Evolutionary conservation across 64 coral and sea anemone species (phyloP), one percentile per base, ranked within the genome.

Genomic region (Hydrozoanthus tunicans): DNA sequence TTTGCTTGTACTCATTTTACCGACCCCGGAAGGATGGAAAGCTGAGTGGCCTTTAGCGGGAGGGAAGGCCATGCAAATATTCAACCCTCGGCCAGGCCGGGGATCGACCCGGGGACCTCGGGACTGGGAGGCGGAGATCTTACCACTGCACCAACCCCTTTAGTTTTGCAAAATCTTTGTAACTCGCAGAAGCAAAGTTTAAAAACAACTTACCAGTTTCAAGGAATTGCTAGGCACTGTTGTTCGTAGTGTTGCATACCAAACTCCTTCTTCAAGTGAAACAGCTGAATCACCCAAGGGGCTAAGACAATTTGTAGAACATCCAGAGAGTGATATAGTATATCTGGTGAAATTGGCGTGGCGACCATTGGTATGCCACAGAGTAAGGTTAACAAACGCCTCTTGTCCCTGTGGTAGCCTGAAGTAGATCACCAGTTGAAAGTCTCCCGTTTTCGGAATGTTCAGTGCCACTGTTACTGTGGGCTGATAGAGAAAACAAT

Each of bases 401-500:
- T 51, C 32, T 0, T 89, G 56, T 7, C 53, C 26, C 0, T 6
- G 62, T 25, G 78, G 43, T 3, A 82, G 70, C 58, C 12, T 75
- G 60, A 69, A 95, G 68, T 77, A 58, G 66, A 95, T 58, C 54
- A 90, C 69, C 27, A 95, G 43, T 14, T 15, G 59, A 66, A 82
- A 92, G 56, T 89, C 58, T 11, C 94, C 90, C 51, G 82, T 77
- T 59, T 92, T 66, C 11, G 94, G 77, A 9, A 95, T 95, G 3
- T 90, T 60, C 83, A 95, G 58, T 10, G 53, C 17, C 14, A 83
- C 83, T 9, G 78, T 60, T 57, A 95, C 51, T 0, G 15, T 76
- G 5, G 91, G 25, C 94, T 95, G 53, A 8, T 53, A 65, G 27
- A 80, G 23, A 81, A 90, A 13, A 9, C 5, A 20, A 59, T 55